Base-by-base conservation (phyloP, 2,113 vertebrate genomes). In the Tichodroma muraria region DNA sequence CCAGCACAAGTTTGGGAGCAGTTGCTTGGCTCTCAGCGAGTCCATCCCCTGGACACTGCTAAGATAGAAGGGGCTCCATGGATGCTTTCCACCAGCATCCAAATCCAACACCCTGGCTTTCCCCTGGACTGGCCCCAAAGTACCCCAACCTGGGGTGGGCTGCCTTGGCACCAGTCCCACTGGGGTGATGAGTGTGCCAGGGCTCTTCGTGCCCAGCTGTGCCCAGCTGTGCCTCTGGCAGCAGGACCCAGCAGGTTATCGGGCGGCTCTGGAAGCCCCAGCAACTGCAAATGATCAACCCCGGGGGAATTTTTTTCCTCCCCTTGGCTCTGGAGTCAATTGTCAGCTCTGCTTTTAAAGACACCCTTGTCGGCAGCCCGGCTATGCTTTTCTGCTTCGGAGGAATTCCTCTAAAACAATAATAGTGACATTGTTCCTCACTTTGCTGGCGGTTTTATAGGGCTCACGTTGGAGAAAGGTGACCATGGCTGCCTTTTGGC, bases 391-490 rank as follows among this genome's bases (percentile, higher is more conserved):
- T 89, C 88, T 95, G 94, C 96, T 97, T 49, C 6, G 91, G 94
- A 97, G 96, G 97, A 97, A 97, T 96, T 97, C 95, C 96, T 96
- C 96, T 96, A 91, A 97, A 97, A 97, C 96, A 97, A 97, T 97
- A 97, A 98, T 97, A 96, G 97, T 97, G 97, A 96, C 97, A 97
- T 98, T 98, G 97, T 98, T 97, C 96, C 94, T 96, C 97, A 96
- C 96, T 97, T 96, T 92, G 96, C 95, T 94, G 96, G 96, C 88
- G 95, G 97, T 97, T 97, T 97, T 96, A 97, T 97, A 96, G 97
- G 95, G 95, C 95, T 97, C 94, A 96, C 96, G 94, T 96, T 96
- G 96, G 95, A 94, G 97, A 96, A 97, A 98, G 97, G 97, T 97
- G 97, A 97, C 97, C 96, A 96, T 66, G 93, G 97, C 97, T 97